Percentiles rank a stretch among this genome's conserved stretches.
phyloP scores from a whole-genome alignment of 2,888 invertebrate genomes.

The Fissipunctia ypsillon region DNA sequence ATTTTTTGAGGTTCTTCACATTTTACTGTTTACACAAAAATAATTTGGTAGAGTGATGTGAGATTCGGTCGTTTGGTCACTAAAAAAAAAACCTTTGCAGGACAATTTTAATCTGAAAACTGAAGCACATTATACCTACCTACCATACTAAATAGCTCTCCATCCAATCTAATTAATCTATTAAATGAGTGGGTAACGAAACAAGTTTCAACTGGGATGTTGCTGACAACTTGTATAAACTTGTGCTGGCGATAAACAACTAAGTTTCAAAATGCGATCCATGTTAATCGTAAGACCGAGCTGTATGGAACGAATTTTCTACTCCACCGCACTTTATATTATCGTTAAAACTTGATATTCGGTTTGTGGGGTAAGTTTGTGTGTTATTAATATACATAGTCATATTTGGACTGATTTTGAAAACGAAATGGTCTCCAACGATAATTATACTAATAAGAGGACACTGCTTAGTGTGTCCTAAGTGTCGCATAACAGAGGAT shows the following conservation, averaged over 20 bases:
- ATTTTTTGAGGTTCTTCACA: no score
- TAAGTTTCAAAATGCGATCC: constrained; percentile 52
- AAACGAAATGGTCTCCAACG: background rate
- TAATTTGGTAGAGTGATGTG: no score
- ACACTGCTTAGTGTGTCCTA: no score
- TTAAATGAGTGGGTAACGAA: constrained; percentile 47
- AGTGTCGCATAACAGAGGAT: no score
- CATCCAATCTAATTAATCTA: constrained; percentile 47
- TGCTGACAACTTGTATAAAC: constrained; percentile 61
- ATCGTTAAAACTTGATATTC: constrained; percentile 27
- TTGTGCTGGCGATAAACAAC: constrained; percentile 57
- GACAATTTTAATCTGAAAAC: background rate
- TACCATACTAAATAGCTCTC: background rate
- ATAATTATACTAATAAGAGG: no score
- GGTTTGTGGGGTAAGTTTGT: background rate
- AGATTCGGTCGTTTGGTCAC: no score
- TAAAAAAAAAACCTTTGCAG: no score
- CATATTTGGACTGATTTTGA: background rate
- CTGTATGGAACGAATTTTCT: constrained; percentile 32
- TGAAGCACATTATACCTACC: background rate
- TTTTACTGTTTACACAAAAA: no score
- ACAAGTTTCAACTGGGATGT: constrained; percentile 51
- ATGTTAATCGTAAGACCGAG: constrained; percentile 42
- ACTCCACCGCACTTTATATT: constrained; percentile 22
- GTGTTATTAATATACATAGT: background rate